These are phyloP conservation scores for Drosophila novamexicana DNA, from an alignment of 1,140 invertebrate genomes.

Conservation along the genomic window DNA sequence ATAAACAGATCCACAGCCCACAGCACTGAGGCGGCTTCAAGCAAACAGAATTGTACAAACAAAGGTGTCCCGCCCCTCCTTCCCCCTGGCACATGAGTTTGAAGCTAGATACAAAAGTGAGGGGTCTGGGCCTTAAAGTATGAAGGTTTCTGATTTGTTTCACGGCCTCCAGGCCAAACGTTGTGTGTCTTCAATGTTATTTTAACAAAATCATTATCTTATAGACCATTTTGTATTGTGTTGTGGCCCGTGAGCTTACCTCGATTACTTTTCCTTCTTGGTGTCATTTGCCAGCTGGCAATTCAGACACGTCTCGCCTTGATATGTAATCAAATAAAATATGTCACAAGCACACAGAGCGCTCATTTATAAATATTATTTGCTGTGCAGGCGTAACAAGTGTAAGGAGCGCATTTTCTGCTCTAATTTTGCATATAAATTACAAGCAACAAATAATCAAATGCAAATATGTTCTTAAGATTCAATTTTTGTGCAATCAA, in stretches of 20 bases:
- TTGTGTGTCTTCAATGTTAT: not conserved
- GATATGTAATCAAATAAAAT: slow-evolving; percentile 74
- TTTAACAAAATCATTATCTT: not conserved
- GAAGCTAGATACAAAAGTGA: too few species aligned
- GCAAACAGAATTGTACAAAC: slow-evolving; percentile 22
- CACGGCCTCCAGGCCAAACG: not conserved
- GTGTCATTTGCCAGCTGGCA: slow-evolving; percentile 40
- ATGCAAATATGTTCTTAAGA: slow-evolving; percentile 77
- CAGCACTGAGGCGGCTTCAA: slow-evolving; percentile 16
- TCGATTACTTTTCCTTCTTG: not conserved
- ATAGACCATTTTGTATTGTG: not conserved
- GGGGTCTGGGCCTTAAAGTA: not conserved
- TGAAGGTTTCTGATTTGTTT: not conserved
- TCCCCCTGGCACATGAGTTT: too few species aligned
- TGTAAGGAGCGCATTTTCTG: slow-evolving; percentile 27
- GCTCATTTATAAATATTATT: slow-evolving; percentile 44
- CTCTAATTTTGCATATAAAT: slow-evolving; percentile 78
- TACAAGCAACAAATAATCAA: slow-evolving; percentile 79
- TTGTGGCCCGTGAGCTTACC: not conserved
- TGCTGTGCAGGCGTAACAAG: slow-evolving; percentile 42
- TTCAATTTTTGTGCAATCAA: slow-evolving; percentile 81
- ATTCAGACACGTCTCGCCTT: slow-evolving; percentile 28
- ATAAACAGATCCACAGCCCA: slow-evolving; percentile 22
- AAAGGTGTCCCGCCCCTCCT: not conserved
- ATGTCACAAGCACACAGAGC: slow-evolving; percentile 58